Conservation (phyloP, 2,888 invertebrate genomes). For the Drosophila subquinaria region DNA sequence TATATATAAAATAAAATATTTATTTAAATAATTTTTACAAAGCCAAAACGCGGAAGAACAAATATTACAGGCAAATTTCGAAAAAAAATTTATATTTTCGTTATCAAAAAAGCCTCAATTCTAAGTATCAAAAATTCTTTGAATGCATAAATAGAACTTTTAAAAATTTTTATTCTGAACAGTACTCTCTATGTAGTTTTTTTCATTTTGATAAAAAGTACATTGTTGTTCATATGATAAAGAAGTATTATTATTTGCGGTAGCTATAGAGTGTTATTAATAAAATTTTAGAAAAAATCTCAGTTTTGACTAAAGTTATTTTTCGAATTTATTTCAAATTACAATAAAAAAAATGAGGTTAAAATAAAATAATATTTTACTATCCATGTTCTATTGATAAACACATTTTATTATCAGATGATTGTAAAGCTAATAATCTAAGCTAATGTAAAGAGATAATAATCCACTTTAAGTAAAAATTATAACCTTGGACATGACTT, state of each 20-base stretch:
- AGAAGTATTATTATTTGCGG: no score
- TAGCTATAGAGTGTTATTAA: no score
- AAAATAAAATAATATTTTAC: background rate
- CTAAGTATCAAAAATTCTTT: background rate
- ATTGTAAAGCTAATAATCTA: background rate
- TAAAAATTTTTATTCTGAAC: background rate
- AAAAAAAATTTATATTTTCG: background rate
- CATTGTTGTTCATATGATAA: no score
- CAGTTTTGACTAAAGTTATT: no score
- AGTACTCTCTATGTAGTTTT: background rate
- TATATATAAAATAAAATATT: constrained; percentile 18
- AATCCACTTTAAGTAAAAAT: background rate
- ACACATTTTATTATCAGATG: background rate
- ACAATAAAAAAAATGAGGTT: background rate
- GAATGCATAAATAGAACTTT: background rate
- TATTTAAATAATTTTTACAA: constrained; percentile 9
- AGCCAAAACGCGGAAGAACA: constrained; percentile 1
- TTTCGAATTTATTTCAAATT: background rate
- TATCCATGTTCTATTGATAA: background rate
- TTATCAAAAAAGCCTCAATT: background rate
- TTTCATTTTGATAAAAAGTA: constrained; percentile 17
- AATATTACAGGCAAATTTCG: background rate
- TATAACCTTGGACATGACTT: background rate
- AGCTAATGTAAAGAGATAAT: no score
- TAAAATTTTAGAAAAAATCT: no score